A percentile compares a stretch with the other conserved stretches of the same genome.
These are phyloP conservation scores for Noctua pronuba DNA, from an alignment of 2,888 invertebrate genomes.

Conservation along the genomic window DNA sequence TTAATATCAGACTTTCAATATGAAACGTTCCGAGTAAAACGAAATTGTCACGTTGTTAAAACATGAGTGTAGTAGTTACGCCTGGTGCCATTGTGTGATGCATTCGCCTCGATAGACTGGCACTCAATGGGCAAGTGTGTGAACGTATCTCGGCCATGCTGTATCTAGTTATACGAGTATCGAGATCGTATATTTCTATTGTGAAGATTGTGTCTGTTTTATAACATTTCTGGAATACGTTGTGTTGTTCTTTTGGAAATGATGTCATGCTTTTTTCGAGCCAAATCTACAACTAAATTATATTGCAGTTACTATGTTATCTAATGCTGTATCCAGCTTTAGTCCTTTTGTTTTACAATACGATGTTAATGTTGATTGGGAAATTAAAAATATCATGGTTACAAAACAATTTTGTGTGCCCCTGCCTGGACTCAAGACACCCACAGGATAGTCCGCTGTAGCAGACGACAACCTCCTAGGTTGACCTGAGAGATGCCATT, in stretches of 20 bases:
- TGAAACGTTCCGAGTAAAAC: slow-evolving; percentile 21
- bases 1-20: slow-evolving; percentile 1
- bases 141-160: slow-evolving; percentile 27
- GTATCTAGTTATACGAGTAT: slow-evolving; percentile 2
- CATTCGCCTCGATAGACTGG: slow-evolving; percentile 43
- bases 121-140: slow-evolving; percentile 40
- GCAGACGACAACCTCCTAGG: too few species aligned
- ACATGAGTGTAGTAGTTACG: slow-evolving; percentile 44
- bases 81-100: slow-evolving; percentile 47
- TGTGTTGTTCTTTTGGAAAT: neutral
- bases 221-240: slow-evolving; percentile 14
- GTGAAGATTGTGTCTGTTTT: slow-evolving; percentile 11
- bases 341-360: neutral
- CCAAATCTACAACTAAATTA: neutral
- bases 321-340: neutral
- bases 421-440: too few species aligned
- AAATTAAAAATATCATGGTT: too few species aligned
- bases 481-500: too few species aligned
- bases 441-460: too few species aligned
- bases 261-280: neutral
- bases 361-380: neutral
- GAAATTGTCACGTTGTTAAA: slow-evolving; percentile 44
- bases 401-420: too few species aligned
- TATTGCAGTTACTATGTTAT: neutral
- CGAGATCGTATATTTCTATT: slow-evolving; percentile 5